phyloP scores from a whole-genome alignment of 2,113 vertebrate genomes.

The Dromas ardeola region DNA sequence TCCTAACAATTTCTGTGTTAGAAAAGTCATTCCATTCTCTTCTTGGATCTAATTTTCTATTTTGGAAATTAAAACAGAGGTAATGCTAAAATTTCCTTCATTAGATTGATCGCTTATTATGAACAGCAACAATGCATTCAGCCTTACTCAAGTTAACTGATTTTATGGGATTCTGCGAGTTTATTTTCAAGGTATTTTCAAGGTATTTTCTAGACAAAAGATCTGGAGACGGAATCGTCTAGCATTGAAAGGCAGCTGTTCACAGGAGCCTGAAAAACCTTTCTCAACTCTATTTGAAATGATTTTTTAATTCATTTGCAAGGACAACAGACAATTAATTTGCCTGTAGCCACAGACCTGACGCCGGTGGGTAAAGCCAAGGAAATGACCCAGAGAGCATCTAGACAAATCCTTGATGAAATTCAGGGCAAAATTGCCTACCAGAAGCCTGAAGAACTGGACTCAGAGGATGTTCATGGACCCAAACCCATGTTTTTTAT shows the following conservation, averaged over 20 bases:
- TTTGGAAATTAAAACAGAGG: neutral
- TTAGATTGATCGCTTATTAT: neutral
- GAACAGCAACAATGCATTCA: neutral
- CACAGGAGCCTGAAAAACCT: neutral
- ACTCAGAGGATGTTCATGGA: neutral
- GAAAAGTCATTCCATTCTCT: neutral
- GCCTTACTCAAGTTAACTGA: neutral
- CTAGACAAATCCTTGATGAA: neutral
- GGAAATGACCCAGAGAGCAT: neutral
- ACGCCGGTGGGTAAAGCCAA: neutral
- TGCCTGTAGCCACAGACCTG: neutral
- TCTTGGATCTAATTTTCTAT: neutral
- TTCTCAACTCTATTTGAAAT: conserved; percentile 31
- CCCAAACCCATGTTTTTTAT: neutral
- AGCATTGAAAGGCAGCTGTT: neutral
- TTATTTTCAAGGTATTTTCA: neutral
- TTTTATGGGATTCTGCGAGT: neutral
- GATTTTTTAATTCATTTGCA: conserved; percentile 45
- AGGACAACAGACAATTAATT: neutral
- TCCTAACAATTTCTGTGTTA: neutral
- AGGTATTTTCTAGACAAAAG: neutral
- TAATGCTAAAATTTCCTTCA: neutral
- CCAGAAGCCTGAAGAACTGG: neutral
- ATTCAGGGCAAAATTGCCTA: neutral
- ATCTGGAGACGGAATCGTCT: neutral